These are phyloP conservation scores for Crocuta crocuta DNA, from an alignment of 2,113 vertebrate genomes.

Conservation along the genomic window DNA sequence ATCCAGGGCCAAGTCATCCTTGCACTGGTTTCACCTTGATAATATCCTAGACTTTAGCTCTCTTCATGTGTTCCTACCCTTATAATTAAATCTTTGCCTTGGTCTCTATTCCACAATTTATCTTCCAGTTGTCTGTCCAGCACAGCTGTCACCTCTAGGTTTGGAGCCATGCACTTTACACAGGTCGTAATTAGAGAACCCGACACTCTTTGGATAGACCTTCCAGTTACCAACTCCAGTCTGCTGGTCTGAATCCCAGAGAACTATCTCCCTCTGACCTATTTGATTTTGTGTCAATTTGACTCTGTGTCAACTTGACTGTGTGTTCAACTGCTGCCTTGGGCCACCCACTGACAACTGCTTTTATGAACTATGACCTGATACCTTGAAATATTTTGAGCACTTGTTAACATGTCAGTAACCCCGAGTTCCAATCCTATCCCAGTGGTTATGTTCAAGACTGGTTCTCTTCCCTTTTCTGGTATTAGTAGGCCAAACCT, in stretches of 20 bases:
- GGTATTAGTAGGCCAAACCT: background rate
- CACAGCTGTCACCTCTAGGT: background rate
- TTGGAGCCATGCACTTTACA: background rate
- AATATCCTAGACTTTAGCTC: background rate
- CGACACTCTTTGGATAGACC: background rate
- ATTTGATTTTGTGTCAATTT: background rate
- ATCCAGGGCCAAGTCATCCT: background rate
- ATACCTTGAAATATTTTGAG: conserved; percentile 1
- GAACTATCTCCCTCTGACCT: background rate
- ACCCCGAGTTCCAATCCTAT: background rate
- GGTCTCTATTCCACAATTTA: background rate
- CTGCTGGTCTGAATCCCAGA: background rate
- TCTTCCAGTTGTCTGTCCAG: background rate
- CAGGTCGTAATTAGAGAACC: background rate
- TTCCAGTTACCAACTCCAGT: background rate
- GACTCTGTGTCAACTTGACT: background rate
- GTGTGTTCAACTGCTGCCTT: background rate
- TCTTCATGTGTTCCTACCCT: background rate
- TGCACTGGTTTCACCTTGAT: background rate
- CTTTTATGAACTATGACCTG: background rate
- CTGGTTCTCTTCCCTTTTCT: background rate
- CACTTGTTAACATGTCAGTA: background rate
- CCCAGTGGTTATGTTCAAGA: background rate
- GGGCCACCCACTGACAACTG: background rate
- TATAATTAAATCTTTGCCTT: background rate